Evolutionary conservation across 2,888 invertebrate species (phyloP), one percentile per base, ranked within the genome.

Genomic region (Megamerina dolium): DNA sequence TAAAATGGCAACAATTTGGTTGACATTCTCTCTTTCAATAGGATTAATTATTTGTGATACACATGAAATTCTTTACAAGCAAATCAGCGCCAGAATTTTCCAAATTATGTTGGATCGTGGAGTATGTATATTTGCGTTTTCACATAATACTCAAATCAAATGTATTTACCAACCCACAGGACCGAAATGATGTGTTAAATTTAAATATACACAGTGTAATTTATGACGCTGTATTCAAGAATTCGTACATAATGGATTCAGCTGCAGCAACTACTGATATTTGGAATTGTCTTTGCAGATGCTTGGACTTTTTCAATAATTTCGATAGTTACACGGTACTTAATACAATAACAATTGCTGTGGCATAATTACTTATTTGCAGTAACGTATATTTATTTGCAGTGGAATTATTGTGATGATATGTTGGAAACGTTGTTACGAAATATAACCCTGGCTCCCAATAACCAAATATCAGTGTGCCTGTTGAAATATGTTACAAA

Each of bases 361-460:
- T n/a, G n/a, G n/a, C n/a, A n/a, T n/a, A n/a, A n/a, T n/a, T n/a
- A n/a, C n/a, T n/a, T n/a, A n/a, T n/a, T n/a, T n/a, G n/a, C n/a
- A n/a, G n/a, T n/a, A n/a, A n/a, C n/a, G n/a, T n/a, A n/a, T n/a
- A n/a, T 23, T 27, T 34, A 10, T 12, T 50, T 53, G 4, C 44
- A 70, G 70, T 70, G 70, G 70, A 68, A 57, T 42, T 53, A 60
- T 43, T 56, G 61, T 5, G 70, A 70, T 37, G 69, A 70, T 41
- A 58, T 70, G 59, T 54, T 70, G 33, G 65, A 65, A 29, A 57
- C 57, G 0, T 54, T 66, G 4, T 43, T 67, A n/a, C 58, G 58
- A 6, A 61, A 59, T 44, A 57, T 66, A 9, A 55, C 59, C 2
- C 43, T 69, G 21, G 49, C 63, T 2, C 49, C 67, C 1, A 56